phyloP scores from a whole-genome alignment of 30 jellyfish, hydroid and myxozoan species.

The Pelagia noctiluca region DNA sequence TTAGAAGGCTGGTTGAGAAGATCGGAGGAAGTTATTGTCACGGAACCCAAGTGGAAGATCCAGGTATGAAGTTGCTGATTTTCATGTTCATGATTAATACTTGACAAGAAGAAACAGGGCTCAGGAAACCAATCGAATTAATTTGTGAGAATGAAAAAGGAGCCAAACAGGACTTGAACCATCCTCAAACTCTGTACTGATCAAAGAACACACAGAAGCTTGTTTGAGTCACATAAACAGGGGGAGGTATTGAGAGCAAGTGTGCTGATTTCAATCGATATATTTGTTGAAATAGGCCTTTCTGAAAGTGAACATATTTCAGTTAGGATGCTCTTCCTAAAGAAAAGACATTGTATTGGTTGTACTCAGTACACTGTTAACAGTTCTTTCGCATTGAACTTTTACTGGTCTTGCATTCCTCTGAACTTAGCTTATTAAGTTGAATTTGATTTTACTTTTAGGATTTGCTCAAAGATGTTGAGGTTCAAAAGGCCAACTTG shows the following conservation, averaged over 20 bases:
- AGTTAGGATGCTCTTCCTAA: no score
- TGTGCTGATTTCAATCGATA: no score
- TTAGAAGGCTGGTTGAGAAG: constrained; percentile 67
- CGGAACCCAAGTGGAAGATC: constrained; percentile 72
- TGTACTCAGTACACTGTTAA: background rate
- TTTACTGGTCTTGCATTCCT: background rate
- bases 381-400: background rate
- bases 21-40: constrained; percentile 51
- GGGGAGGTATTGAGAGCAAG: no score
- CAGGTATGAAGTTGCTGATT: constrained; percentile 33
- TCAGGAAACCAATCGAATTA: background rate
- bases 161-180: background rate
- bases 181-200: background rate
- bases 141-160: background rate
- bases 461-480: constrained; percentile 69
- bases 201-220: background rate
- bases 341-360: background rate
- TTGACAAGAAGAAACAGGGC: background rate
- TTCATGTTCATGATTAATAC: background rate
- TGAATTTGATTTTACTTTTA: background rate
- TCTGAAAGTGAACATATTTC: no score
- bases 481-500: constrained; percentile 57
- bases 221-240: no score
- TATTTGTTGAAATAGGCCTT: no score
- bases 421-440: background rate